These are phyloP conservation scores for Spea bombifrons DNA, from an alignment of 2,113 vertebrate genomes.

Conservation along the genomic window DNA sequence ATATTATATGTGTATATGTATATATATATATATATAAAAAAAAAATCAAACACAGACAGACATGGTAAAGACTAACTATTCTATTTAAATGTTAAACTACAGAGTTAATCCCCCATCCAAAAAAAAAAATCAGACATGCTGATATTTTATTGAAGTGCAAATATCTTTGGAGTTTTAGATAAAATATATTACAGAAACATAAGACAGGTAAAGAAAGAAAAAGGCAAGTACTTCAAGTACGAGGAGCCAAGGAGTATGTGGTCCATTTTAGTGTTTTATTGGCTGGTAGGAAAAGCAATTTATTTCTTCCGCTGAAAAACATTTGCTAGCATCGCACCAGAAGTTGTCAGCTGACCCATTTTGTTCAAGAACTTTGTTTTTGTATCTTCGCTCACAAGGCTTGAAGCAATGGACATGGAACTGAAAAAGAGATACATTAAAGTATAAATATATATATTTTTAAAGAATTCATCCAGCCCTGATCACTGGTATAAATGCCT, in stretches of 20 bases:
- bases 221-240: constrained; percentile 96
- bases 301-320: constrained; percentile 98
- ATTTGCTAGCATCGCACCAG: constrained; percentile 96
- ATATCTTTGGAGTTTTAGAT: constrained; percentile 94
- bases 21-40: constrained; percentile 75
- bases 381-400: constrained; percentile 95
- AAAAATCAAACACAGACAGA: constrained; percentile 85
- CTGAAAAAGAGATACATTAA: constrained; percentile 62
- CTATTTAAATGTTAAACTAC: constrained; percentile 70
- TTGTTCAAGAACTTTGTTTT: constrained; percentile 99
- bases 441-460: not conserved
- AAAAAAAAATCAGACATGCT: constrained; percentile 68
- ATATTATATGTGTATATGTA: constrained; percentile 74
- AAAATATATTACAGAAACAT: constrained; percentile 80
- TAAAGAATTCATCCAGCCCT: too few species aligned
- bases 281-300: constrained; percentile 49
- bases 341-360: constrained; percentile 98
- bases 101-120: constrained; percentile 65
- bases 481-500: too few species aligned
- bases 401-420: constrained; percentile 93
- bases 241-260: constrained; percentile 68
- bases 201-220: constrained; percentile 83
- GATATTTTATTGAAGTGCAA: constrained; percentile 90
- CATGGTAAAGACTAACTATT: constrained; percentile 73
- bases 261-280: constrained; percentile 69